Evolutionary conservation across 2,113 vertebrate species (phyloP), one percentile per base, ranked within the genome.

Genomic region (Silurus glanis): DNA sequence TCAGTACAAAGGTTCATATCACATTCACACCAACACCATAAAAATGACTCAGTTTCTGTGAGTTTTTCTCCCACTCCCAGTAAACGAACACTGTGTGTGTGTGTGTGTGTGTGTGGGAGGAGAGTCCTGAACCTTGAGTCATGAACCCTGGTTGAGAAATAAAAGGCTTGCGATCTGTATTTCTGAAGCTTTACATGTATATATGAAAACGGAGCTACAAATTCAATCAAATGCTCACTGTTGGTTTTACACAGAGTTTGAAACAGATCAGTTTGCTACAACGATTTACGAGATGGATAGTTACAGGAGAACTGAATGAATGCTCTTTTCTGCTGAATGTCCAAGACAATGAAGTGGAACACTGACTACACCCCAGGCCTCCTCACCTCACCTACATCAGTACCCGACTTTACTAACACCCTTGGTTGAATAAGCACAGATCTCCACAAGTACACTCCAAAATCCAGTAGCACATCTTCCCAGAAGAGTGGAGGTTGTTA

Each of bases 81-180:
- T 17, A 79, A 28, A 9, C n/a, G 9, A 25, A 79, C 78, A 59
- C 16, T 21, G 16, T 75, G 21, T 75, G 67, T 76, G 58, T 21
- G 51, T 74, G 71, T 49, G 28, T 74, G 25, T 37, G 56, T 75
- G 67, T 47, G 87, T 82, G 53, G 80, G 84, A 72, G 66, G 64
- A 86, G 51, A 74, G 82, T 64, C 37, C 71, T 82, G 78, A 80
- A 45, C 83, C n/a, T 37, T 85, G 61, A 88, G 79, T 88, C 87
- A 86, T 55, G 72, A 47, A 62, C 83, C 80, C 62, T 45, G 55
- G 23, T 28, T 19, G 56, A 71, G 71, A 82, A 85, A 61, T 62
- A 75, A 86, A 80, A 69, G 59, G n/a, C 58, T 85, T 62, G 58
- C 10, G 55, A 37, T 62, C 23, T 66, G 59, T 7, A 7, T 83